Percentiles rank a stretch among this genome's conserved stretches.
phyloP scores from a whole-genome alignment of 53 echinoderm and acorn worm species.

The Pentamera pediparva region DNA sequence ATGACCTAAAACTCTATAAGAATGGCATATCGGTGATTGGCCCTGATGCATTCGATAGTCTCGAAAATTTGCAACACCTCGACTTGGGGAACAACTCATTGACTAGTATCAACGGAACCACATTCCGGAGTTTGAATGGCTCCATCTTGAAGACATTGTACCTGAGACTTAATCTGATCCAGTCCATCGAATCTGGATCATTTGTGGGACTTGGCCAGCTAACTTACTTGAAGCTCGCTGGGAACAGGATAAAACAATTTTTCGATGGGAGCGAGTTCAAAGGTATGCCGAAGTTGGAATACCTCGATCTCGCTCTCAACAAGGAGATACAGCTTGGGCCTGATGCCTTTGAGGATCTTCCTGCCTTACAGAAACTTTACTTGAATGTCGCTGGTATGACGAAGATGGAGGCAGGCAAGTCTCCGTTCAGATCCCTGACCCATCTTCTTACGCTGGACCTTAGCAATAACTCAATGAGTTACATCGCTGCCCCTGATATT shows the following conservation, averaged over 20 bases:
- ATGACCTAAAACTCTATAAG: conserved; percentile 39
- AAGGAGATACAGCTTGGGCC: conserved; percentile 30
- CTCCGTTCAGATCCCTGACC: conserved; percentile 53
- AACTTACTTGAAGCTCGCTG: conserved; percentile 50
- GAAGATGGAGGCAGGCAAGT: conserved; percentile 45
- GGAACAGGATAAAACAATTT: conserved; percentile 56
- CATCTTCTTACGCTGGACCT: conserved; percentile 55
- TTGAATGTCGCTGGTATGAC: conserved; percentile 52
- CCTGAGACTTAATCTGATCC: conserved; percentile 51
- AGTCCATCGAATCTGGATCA: conserved; percentile 27
- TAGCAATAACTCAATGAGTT: conserved; percentile 83
- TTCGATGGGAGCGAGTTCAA: conserved; percentile 56
- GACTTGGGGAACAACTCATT: conserved; percentile 54
- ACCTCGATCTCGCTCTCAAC: conserved; percentile 55
- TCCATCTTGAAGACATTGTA: conserved; percentile 39
- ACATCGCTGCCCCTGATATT: conserved; percentile 29
- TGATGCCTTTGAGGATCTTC: conserved; percentile 44
- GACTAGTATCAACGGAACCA: conserved; percentile 35
- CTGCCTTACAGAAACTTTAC: conserved; percentile 52
- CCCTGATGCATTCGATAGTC: conserved; percentile 31
- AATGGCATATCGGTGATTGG: conserved; percentile 48
- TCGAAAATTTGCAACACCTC: conserved; percentile 41
- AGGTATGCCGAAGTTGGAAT: conserved; percentile 43
- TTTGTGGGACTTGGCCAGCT: conserved; percentile 57
- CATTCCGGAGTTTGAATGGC: conserved; percentile 43